Conservation (phyloP, 2,888 invertebrate genomes). For the Megastigmus dorsalis region DNA sequence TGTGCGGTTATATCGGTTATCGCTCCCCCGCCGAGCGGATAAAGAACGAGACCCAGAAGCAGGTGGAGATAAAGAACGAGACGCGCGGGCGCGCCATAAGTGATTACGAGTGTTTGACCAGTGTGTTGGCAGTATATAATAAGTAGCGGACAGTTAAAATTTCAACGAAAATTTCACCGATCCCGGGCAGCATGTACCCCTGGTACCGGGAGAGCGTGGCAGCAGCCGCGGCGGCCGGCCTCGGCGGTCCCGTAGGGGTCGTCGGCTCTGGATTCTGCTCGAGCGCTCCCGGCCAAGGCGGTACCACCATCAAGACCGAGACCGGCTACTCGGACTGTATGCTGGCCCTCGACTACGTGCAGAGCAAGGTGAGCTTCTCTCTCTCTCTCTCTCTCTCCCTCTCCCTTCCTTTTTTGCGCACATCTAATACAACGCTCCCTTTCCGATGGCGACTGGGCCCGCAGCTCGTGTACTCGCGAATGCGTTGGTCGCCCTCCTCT, state of each 20-base stretch:
- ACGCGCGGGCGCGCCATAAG: not conserved
- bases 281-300: slow-evolving; percentile 71
- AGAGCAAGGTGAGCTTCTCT: slow-evolving; percentile 79
- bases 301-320: slow-evolving; percentile 80
- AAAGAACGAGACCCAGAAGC: not conserved
- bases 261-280: slow-evolving; percentile 76
- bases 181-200: slow-evolving; percentile 76
- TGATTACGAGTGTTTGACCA: not conserved
- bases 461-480: no score
- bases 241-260: slow-evolving; percentile 72
- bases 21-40: no score
- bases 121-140: not conserved
- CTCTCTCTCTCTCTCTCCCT: slow-evolving; percentile 18
- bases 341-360: slow-evolving; percentile 82
- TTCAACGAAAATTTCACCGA: slow-evolving; percentile 59
- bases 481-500: no score
- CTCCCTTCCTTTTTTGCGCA: slow-evolving; percentile 25
- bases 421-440: no score
- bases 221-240: slow-evolving; percentile 77
- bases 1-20: not conserved
- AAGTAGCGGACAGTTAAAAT: slow-evolving; percentile 38
- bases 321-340: slow-evolving; percentile 83
- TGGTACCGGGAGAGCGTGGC: slow-evolving; percentile 79
- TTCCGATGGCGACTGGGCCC: no score
- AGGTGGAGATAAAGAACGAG: slow-evolving; percentile 29